phyloP scores from a whole-genome alignment of 2,113 vertebrate genomes.

The Naja naja region DNA sequence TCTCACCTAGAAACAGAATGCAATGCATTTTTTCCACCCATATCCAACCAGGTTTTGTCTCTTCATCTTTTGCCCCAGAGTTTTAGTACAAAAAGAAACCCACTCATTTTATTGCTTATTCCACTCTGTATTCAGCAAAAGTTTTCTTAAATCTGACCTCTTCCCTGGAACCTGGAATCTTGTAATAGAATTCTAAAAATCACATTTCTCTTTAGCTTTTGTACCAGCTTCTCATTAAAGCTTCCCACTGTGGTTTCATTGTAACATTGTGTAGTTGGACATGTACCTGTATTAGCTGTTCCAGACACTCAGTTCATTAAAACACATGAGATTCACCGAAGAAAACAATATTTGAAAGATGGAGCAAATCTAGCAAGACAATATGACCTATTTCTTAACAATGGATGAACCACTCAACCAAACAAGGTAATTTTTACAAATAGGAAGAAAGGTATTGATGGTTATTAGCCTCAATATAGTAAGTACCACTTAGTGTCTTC shows the following conservation, averaged over 20 bases:
- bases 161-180: background rate
- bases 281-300: background rate
- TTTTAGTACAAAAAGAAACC: background rate
- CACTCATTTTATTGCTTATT: background rate
- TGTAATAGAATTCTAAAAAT: background rate
- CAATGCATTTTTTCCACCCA: background rate
- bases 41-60: background rate
- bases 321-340: background rate
- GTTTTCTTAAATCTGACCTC: background rate
- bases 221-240: conserved; percentile 14
- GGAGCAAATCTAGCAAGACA: conserved; percentile 15
- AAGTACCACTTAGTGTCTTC: conserved; percentile 25
- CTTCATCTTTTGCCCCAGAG: background rate
- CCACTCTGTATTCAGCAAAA: background rate
- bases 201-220: background rate
- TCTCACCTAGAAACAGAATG: background rate
- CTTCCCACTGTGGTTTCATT: background rate
- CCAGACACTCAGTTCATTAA: conserved; percentile 2
- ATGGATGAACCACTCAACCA: conserved; percentile 3
- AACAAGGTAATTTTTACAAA: conserved; percentile 14
- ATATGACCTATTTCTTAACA: background rate
- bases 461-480: conserved; percentile 42
- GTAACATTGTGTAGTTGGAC: background rate
- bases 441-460: background rate
- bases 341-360: conserved; percentile 3